A percentile compares a stretch with the other conserved stretches of the same genome.
phyloP scores from a whole-genome alignment of 2,797 vertebrate species.

The Sardinella longiceps region DNA sequence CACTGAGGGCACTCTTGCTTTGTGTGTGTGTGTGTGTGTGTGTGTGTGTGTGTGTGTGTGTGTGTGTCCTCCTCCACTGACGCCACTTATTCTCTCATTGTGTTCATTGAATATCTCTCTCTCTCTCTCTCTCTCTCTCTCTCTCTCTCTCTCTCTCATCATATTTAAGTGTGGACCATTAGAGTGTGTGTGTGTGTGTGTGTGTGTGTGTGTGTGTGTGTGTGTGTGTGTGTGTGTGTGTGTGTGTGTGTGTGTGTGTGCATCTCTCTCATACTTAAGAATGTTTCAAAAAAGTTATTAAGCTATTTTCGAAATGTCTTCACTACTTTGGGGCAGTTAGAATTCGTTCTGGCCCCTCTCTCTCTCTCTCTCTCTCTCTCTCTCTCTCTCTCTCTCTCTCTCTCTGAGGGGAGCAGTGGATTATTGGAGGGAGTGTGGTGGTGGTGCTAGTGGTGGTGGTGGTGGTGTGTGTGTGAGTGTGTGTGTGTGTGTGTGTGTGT shows the following conservation, averaged over 20 bases:
- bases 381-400: too few relatives aligned
- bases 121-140: constrained; percentile 53
- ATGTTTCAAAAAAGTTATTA: too few relatives aligned
- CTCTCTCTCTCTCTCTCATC: background rate
- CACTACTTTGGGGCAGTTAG: background rate
- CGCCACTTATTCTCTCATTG: constrained; percentile 50
- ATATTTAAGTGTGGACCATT: background rate
- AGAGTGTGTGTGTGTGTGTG: too few relatives aligned
- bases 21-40: too few relatives aligned
- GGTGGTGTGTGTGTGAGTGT: too few relatives aligned
- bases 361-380: too few relatives aligned
- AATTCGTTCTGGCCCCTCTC: constrained; percentile 34
- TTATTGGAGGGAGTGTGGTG: constrained; percentile 63
- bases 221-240: too few relatives aligned
- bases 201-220: too few relatives aligned
- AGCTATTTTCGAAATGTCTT: background rate
- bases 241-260: too few relatives aligned
- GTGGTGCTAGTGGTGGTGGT: constrained; percentile 47
- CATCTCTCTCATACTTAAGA: background rate
- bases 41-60: too few relatives aligned
- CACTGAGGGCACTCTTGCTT: constrained; percentile 38
- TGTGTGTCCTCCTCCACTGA: too few relatives aligned
- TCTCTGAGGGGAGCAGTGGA: constrained; percentile 63
- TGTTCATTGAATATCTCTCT: too few relatives aligned
- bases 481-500: constrained; percentile 59